phyloP scores from a whole-genome alignment of 92 coral and sea anemone species.

The Epizoanthus scotinus region DNA sequence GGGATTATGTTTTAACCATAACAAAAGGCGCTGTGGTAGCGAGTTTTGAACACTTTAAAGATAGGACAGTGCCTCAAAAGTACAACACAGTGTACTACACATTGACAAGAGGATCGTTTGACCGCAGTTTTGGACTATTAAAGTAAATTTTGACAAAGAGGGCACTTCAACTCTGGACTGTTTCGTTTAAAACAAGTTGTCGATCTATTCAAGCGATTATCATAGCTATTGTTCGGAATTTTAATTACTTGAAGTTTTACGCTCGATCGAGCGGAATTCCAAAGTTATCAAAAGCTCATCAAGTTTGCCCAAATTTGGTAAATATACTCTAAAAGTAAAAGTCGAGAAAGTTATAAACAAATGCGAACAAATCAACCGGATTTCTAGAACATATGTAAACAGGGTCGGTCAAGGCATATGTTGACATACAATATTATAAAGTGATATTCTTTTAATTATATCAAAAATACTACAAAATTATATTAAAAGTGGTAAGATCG shows the following conservation, averaged over 20 bases:
- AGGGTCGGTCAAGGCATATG: no score
- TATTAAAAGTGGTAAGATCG: no score
- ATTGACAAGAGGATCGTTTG: background rate
- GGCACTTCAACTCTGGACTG: no score
- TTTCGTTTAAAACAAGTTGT: no score
- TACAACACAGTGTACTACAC: background rate
- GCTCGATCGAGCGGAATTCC: slow-evolving; percentile 12
- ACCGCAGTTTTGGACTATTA: no score
- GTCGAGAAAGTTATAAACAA: slow-evolving; percentile 3
- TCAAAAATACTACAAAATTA: no score
- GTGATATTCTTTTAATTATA: no score
- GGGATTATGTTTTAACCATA: background rate
- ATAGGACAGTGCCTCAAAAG: no score
- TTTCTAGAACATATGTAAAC: no score
- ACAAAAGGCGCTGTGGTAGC: background rate
- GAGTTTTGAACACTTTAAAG: background rate
- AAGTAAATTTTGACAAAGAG: no score
- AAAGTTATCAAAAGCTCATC: background rate
- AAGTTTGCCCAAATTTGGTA: slow-evolving; percentile 27
- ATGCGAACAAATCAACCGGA: background rate
- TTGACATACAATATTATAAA: no score
- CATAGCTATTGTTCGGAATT: background rate
- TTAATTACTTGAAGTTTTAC: background rate
- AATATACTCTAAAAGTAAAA: slow-evolving; percentile 1
- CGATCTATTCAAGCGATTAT: background rate